These are phyloP conservation scores for Alosa alosa DNA, from an alignment of 2,113 vertebrate species.

Conservation along the genomic window DNA sequence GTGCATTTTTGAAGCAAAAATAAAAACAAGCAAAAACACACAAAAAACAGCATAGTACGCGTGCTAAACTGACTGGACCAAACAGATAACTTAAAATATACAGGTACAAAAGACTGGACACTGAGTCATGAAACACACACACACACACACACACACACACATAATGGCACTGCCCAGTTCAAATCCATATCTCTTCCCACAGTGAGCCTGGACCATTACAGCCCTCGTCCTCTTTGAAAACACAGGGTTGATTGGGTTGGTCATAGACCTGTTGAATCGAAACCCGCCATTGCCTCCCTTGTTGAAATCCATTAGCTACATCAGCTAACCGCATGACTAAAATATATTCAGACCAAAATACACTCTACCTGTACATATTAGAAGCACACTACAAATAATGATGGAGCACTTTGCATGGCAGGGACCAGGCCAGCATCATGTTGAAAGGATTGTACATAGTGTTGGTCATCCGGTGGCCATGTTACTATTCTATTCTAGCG, in stretches of 20 bases:
- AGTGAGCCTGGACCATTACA: background rate
- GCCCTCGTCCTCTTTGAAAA: background rate
- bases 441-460: background rate
- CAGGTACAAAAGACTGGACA: background rate
- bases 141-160: background rate
- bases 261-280: background rate
- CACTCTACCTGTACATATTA: background rate
- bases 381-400: background rate
- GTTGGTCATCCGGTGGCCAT: background rate
- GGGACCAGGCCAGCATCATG: background rate
- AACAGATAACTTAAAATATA: background rate
- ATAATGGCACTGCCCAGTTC: background rate
- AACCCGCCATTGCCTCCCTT: background rate
- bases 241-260: background rate
- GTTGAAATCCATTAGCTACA: constrained; percentile 12
- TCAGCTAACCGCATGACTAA: background rate
- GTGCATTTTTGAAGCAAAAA: too few species aligned
- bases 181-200: background rate
- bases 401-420: background rate
- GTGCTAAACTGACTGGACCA: background rate
- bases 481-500: background rate
- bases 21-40: too few species aligned
- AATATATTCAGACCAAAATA: background rate
- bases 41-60: background rate
- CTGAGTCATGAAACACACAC: background rate